Percentiles rank a stretch among this genome's conserved stretches.
Evolutionary conservation across 2,888 invertebrate species (phyloP).

Genomic region (Caenorhabditis sp.): DNA sequence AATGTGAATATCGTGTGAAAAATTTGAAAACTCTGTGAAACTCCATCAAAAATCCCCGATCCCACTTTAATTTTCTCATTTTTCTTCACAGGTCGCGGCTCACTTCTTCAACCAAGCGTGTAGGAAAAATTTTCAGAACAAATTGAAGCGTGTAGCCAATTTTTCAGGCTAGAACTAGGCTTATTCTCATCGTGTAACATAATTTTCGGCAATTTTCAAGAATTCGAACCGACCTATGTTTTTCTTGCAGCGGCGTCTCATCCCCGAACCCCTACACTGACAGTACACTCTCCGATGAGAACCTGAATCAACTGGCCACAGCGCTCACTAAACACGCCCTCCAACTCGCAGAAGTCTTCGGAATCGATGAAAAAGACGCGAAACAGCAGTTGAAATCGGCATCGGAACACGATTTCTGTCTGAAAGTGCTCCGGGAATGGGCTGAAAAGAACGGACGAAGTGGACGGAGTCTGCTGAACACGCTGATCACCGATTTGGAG

Average conservation of each 20-base stretch:
- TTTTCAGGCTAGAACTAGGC: too few relatives aligned
- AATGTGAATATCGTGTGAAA: neutral
- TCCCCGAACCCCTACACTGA: constrained; percentile 57
- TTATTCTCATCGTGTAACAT: too few relatives aligned
- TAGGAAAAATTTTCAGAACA: too few relatives aligned
- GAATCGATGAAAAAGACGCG: neutral
- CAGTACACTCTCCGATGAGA: constrained; percentile 37
- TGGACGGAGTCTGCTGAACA: constrained; percentile 51
- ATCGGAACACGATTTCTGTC: constrained; percentile 32
- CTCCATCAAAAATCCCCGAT: neutral
- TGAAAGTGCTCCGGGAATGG: constrained; percentile 59
- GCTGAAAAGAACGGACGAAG: constrained; percentile 53
- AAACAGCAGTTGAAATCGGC: constrained; percentile 4
- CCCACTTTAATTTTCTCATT: too few relatives aligned
- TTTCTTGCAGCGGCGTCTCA: neutral
- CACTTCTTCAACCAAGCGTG: too few relatives aligned
- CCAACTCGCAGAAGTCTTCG: constrained; percentile 50
- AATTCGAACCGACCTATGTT: too few relatives aligned
- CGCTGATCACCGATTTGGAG: constrained; percentile 54
- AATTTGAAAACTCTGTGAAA: constrained; percentile 1
- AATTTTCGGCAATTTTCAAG: too few relatives aligned
- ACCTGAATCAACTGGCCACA: constrained; percentile 49
- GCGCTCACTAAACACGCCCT: constrained; percentile 28
- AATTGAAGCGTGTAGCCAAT: too few relatives aligned
- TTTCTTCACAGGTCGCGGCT: too few relatives aligned